Evolutionary conservation across 1,140 invertebrate species (phyloP).

Genomic region (Drosophila navojoa): DNA sequence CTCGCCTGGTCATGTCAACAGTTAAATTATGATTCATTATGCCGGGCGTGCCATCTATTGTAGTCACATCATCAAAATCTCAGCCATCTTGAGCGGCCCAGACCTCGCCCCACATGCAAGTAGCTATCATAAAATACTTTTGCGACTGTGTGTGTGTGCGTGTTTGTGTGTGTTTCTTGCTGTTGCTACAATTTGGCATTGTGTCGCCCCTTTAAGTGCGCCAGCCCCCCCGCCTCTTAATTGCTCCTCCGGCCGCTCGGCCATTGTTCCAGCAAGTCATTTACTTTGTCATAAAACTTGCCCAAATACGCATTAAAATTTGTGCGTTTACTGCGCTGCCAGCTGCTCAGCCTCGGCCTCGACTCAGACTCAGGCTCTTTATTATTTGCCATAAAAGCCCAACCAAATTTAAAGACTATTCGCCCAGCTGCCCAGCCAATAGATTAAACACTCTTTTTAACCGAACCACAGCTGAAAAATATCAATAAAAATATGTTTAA

Average conservation of each 20-base stretch:
- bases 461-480: no score
- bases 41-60: slow-evolving; percentile 51
- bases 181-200: slow-evolving; percentile 17
- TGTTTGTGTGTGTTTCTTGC: not conserved
- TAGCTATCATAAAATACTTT: slow-evolving; percentile 54
- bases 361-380: no score
- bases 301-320: slow-evolving; percentile 52
- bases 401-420: slow-evolving; percentile 38
- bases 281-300: slow-evolving; percentile 59
- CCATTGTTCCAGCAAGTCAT: slow-evolving; percentile 43
- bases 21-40: slow-evolving; percentile 55
- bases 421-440: slow-evolving; percentile 30
- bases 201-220: slow-evolving; percentile 35
- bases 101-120: slow-evolving; percentile 42
- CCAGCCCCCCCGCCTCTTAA: slow-evolving; percentile 30
- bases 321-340: slow-evolving; percentile 42
- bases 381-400: slow-evolving; percentile 41
- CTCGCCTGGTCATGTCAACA: slow-evolving; percentile 46
- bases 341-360: slow-evolving; percentile 33
- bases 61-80: slow-evolving; percentile 65
- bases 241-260: slow-evolving; percentile 28
- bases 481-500: not conserved
- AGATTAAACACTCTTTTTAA: not conserved
- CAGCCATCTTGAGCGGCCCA: slow-evolving; percentile 42
- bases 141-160: slow-evolving; percentile 7